Percentiles rank a stretch among this genome's conserved stretches.
phyloP scores from a whole-genome alignment of 2,113 vertebrate species.

The Bubo blakistoni region DNA sequence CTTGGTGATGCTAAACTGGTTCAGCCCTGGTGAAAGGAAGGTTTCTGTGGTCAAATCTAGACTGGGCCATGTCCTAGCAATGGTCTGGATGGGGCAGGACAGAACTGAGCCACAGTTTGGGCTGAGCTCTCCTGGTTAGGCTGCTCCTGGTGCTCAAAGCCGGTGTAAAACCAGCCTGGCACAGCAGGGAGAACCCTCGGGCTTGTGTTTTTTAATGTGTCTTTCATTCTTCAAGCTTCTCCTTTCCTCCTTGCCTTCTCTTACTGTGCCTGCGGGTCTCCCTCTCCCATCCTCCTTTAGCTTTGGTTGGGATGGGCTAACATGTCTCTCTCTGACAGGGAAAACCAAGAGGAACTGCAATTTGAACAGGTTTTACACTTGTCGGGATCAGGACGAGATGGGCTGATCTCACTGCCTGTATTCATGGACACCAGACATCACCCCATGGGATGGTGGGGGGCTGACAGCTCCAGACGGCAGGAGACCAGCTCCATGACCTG shows the following conservation, averaged over 20 bases:
- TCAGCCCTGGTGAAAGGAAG: too few species aligned
- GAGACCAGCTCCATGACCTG: neutral
- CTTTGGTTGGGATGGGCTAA: neutral
- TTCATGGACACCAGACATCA: neutral
- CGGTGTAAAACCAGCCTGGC: neutral
- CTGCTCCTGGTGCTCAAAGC: neutral
- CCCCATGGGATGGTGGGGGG: too few species aligned
- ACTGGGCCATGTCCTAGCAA: neutral
- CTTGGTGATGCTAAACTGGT: neutral
- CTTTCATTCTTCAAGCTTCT: neutral
- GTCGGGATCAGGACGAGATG: neutral
- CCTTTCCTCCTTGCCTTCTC: neutral
- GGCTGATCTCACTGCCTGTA: neutral
- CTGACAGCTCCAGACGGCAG: neutral
- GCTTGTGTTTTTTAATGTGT: neutral
- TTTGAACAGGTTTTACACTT: neutral
- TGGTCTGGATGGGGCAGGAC: neutral
- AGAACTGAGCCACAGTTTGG: neutral
- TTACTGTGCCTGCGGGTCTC: fast-evolving
- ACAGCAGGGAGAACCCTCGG: neutral
- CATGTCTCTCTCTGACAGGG: fast-evolving
- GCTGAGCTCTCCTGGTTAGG: neutral
- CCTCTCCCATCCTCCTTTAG: neutral
- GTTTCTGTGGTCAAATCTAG: neutral
- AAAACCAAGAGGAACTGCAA: neutral